Percentiles rank a stretch among this genome's conserved stretches.
phyloP scores from a whole-genome alignment of 2,113 vertebrate genomes.

The Cavia porcellus region DNA sequence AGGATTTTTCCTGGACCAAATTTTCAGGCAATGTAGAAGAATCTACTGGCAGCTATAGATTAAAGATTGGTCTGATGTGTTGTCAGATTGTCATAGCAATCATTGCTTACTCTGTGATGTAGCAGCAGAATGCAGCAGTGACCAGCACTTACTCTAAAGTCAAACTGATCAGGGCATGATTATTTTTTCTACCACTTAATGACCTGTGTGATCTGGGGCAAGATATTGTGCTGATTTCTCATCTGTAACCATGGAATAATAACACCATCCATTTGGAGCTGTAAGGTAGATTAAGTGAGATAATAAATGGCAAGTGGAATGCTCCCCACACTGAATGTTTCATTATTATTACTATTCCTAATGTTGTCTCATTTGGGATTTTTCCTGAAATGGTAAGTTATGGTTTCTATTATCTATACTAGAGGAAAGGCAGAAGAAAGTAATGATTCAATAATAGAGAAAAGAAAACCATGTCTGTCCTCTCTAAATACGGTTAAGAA shows the following conservation, averaged over 20 bases:
- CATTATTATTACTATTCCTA: background rate
- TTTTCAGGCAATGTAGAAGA: background rate
- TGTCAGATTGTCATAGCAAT: background rate
- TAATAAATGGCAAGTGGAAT: background rate
- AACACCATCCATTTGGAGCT: too few relatives aligned
- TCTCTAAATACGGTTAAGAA: background rate
- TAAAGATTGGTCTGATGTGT: background rate
- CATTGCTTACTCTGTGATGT: background rate
- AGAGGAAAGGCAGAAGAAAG: conserved; percentile 28
- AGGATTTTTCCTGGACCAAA: background rate
- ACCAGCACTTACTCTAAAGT: background rate
- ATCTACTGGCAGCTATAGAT: background rate
- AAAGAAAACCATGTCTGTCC: background rate
- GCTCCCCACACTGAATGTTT: background rate
- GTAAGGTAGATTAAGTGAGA: background rate
- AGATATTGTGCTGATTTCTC: background rate
- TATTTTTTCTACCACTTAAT: background rate
- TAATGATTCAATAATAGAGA: background rate
- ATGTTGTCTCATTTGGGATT: background rate
- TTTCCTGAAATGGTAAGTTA: background rate
- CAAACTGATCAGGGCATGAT: background rate
- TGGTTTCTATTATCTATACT: background rate
- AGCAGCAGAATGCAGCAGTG: background rate
- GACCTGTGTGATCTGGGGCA: background rate
- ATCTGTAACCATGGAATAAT: background rate